phyloP scores from a whole-genome alignment of 2,113 vertebrate species.

The Cettia cetti region DNA sequence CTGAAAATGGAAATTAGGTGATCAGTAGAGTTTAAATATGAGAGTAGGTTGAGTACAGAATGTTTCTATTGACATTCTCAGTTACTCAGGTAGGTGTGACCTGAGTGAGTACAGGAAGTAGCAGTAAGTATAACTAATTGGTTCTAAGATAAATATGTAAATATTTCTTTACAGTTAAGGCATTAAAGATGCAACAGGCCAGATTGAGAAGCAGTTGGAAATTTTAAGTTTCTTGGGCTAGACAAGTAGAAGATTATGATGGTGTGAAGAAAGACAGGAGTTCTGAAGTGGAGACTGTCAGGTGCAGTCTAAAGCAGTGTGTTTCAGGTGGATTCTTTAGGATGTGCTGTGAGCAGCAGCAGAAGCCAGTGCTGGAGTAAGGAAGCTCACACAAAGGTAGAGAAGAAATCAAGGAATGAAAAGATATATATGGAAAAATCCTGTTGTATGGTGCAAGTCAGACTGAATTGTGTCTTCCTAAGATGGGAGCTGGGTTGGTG shows the following conservation, averaged over 20 bases:
- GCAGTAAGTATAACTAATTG: neutral
- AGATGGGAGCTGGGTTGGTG: neutral
- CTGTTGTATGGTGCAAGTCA: fast-evolving
- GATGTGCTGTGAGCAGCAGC: neutral
- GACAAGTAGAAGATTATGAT: neutral
- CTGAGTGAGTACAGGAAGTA: neutral
- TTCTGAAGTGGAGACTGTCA: neutral
- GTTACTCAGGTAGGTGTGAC: neutral
- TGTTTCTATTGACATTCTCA: neutral
- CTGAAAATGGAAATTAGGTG: neutral
- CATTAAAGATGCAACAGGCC: neutral
- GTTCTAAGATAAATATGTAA: neutral
- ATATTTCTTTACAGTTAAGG: neutral
- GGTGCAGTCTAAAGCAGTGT: neutral
- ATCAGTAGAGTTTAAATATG: neutral
- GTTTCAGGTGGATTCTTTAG: neutral
- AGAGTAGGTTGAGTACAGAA: neutral
- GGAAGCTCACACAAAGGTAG: neutral
- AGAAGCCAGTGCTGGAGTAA: neutral
- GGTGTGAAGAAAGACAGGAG: neutral
- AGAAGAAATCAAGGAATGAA: neutral
- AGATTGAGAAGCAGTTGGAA: neutral
- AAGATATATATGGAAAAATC: fast-evolving
- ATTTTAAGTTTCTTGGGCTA: neutral
- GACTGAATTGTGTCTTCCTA: neutral